Base-by-base conservation (phyloP, 2,888 invertebrate species). In the Lasioglossum vierecki region DNA sequence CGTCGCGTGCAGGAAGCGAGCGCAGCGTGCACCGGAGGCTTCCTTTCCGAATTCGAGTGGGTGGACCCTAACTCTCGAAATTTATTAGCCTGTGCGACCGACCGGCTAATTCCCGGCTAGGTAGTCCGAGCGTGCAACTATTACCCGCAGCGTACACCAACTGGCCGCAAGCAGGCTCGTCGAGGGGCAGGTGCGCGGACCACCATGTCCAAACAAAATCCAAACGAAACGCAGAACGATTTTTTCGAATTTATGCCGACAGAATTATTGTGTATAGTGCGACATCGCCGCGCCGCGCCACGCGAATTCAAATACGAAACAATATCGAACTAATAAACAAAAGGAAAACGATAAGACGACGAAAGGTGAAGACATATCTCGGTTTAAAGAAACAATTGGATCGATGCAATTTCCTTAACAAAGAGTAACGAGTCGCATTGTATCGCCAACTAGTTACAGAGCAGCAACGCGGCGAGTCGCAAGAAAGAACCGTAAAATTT, bases 41-140 rank as follows among this genome's bases (percentile, higher is more conserved):
- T 91, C 90, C 91, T 91, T 91, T 91, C 88, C 90, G 90, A 91
- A 91, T 91, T 91, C 90, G 86, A 91, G 90, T 91, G 91, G 90
- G 90, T 90, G 91, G 91, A 89, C 88, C 87, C 88, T 76, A 86
- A 84, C 85, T 84, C 88, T 83, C 82, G 84, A 88, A 91, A 91
- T 91, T 91, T 91, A 91, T 91, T 91, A 91, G 91, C 82, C 86
- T 86, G 88, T 89, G 88, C 89, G 88, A 85, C 84, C 91, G 89
- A 90, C 85, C 90, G 88, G 85, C 87, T 91, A 91, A 91, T 91
- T 86, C 87, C 76, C 63, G 44, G 77, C 60, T 78, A 82, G 89
- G 60, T 79, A 88, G 85, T 57, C 79, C 72, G 87, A 85, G 82
- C 86, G 91, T 88, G 89, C 89, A 85, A 88, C 88, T 90, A 90